Evolutionary conservation across 2,888 invertebrate genomes (phyloP).

Genomic region (Leptopterna dolabrata): DNA sequence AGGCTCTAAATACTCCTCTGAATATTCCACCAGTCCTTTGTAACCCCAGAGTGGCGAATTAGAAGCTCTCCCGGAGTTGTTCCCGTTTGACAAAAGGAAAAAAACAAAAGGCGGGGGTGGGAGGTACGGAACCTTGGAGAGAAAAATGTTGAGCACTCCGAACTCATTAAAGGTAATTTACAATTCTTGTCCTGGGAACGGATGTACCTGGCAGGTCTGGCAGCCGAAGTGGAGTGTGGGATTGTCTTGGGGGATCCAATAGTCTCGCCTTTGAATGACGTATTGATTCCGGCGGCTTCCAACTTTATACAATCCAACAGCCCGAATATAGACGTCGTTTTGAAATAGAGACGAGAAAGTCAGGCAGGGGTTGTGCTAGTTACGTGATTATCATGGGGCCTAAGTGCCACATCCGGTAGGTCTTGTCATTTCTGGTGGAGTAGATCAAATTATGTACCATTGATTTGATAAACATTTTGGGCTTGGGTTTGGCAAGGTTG

Average conservation of each 20-base stretch:
- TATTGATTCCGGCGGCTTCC: not conserved
- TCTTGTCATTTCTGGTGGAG: no score
- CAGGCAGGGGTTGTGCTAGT: no score
- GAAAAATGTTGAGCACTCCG: conserved; percentile 17
- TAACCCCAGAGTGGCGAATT: not conserved
- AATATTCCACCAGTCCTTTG: not conserved
- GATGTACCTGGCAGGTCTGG: conserved; percentile 23
- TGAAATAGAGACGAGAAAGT: no score
- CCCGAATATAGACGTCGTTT: no score
- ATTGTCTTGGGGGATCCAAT: not conserved
- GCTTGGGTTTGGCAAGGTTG: no score
- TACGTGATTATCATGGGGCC: no score
- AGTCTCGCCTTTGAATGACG: not conserved
- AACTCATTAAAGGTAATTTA: conserved; percentile 36
- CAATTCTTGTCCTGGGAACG: conserved; percentile 36
- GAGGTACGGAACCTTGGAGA: not conserved
- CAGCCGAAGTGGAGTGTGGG: not conserved
- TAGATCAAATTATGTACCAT: no score
- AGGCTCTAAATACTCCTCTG: not conserved
- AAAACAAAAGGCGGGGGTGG: not conserved
- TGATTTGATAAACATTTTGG: no score
- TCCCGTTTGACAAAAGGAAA: not conserved
- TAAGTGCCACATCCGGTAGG: no score
- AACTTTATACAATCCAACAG: no score
- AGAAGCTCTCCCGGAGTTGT: not conserved